phyloP scores from a whole-genome alignment of 2,113 vertebrate genomes.

The Xenus cinereus region DNA sequence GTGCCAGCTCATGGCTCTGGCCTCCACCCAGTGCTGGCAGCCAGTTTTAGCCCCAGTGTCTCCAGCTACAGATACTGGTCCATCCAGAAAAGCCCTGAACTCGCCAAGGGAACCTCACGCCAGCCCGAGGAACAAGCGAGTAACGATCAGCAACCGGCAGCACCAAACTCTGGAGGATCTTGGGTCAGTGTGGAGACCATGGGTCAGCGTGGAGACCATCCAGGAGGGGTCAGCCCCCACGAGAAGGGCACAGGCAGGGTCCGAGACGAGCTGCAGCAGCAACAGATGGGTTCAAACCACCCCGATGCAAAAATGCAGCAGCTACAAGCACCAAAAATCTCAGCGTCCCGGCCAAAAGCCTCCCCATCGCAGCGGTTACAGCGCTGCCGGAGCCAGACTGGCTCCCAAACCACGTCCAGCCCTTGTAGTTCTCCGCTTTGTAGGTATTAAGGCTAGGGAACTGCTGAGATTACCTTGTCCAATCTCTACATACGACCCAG shows the following conservation, averaged over 20 bases:
- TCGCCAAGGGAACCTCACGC: neutral
- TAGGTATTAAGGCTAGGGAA: neutral
- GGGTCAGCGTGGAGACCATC: neutral
- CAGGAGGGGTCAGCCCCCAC: neutral
- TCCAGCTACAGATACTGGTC: neutral
- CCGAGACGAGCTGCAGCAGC: neutral
- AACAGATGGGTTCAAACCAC: neutral
- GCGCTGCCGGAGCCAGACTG: accelerated
- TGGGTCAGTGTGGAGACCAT: neutral
- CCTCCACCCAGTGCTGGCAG: neutral
- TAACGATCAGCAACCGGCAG: neutral
- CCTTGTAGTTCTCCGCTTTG: neutral
- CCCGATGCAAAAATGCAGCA: neutral
- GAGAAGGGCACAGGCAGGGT: neutral
- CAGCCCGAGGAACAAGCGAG: accelerated
- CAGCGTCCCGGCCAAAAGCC: neutral
- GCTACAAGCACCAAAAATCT: too few relatives aligned
- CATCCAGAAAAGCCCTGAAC: neutral
- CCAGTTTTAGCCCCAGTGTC: neutral
- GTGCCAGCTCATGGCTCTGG: neutral
- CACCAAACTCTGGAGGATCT: neutral
- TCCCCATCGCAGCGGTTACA: neutral
- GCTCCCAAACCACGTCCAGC: neutral
- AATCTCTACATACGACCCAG: neutral
- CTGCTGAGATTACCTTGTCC: neutral